Evolutionary conservation across 2,888 invertebrate genomes (phyloP), one percentile per base, ranked within the genome.

Genomic region (Tipula unca): DNA sequence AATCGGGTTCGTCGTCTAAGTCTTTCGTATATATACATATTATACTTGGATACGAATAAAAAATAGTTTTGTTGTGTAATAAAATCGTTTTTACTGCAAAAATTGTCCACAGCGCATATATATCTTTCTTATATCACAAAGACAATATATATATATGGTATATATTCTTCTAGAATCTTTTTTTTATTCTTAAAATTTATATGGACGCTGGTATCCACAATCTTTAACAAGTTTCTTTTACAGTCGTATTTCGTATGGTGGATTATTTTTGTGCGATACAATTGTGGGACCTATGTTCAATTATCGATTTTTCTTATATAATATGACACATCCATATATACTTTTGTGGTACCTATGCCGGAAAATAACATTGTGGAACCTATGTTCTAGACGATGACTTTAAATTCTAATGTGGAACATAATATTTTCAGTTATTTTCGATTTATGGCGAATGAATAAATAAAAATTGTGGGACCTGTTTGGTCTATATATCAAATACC

Each of bases 1-100:
- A 85, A 85, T 85, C 85, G 36, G 36, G 85, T 85, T 85, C 85
- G 85, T 42, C 85, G 85, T 42, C 42, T 85, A 85, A 42, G 25
- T 85, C 85, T 85, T 85, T 85, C 39, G 85, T 85, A 10, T 25
- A 2, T 69, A 0, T 25, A 2, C 25, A 0, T 69, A 69, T 2
- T n/a, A 48, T 42, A 10, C 4, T 32, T 32, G 32, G 2, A 42
- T 35, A 6, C 35, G 35, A 32, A 8, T 8, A 48, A 17, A 17
- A 17, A 32, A 32, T 32, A 48, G 69, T 69, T 69, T 85, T 85
- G 85, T 25, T 39, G 32, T 36, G 25, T 29, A 83, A 32, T 83
- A 83, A 29, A 83, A 32, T 32, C 83, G 84, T 2, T 36, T 84
- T 84, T 69, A 25, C 20, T 69, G 69, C 69, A 25, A 69, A 69